phyloP scores from a whole-genome alignment of 2,888 invertebrate species.

The Callyntrura sp. region DNA sequence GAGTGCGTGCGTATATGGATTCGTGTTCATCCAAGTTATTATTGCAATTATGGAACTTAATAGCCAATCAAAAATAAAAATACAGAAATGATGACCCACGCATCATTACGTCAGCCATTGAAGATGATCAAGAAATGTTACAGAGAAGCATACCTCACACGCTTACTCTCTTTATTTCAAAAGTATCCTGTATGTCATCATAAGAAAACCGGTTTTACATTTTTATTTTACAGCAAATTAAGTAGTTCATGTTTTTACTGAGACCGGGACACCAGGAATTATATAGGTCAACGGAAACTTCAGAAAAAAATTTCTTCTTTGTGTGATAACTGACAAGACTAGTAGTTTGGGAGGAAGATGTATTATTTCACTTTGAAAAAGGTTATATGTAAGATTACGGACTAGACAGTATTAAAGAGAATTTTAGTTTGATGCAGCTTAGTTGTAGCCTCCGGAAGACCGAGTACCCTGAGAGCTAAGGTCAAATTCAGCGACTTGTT shows the following conservation, averaged over 20 bases:
- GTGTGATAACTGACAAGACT: slow-evolving; percentile 20
- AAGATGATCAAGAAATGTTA: slow-evolving; percentile 6
- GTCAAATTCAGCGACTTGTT: slow-evolving; percentile 76
- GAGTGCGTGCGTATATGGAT: not conserved
- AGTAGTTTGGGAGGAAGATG: not conserved
- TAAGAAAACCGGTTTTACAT: slow-evolving; percentile 55
- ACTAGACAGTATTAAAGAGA: slow-evolving; percentile 51
- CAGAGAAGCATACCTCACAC: not conserved
- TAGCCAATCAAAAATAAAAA: not conserved
- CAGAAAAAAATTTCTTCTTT: not conserved
- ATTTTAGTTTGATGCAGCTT: slow-evolving; percentile 64
- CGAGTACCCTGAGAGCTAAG: slow-evolving; percentile 61
- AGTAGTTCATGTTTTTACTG: not conserved
- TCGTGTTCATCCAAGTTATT: not conserved
- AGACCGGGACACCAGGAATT: not conserved
- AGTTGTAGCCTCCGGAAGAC: slow-evolving; percentile 40
- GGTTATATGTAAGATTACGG: too few relatives aligned
- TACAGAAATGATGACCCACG: not conserved
- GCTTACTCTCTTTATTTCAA: slow-evolving; percentile 29
- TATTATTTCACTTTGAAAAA: too few relatives aligned
- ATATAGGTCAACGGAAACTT: slow-evolving; percentile 39
- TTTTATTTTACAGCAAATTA: not conserved
- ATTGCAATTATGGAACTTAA: not conserved
- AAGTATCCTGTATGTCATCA: slow-evolving; percentile 8
- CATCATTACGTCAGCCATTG: not conserved